Percentiles rank a stretch among this genome's conserved stretches.
Conservation (phyloP, 2,888 invertebrate species). For the Leptopterna dolabrata region DNA sequence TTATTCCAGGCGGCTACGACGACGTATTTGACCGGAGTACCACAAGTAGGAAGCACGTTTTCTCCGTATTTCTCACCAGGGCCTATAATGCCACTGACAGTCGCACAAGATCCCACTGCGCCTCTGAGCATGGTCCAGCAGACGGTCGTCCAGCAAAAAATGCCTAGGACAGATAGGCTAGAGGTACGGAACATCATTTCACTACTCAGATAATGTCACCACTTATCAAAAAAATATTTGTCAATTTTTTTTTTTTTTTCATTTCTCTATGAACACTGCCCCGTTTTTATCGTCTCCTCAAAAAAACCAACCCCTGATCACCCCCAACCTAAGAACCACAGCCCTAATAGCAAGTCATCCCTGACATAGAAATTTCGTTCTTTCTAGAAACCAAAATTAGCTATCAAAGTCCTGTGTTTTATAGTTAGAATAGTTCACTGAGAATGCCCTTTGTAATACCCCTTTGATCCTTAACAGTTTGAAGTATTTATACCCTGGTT, state of each 20-base stretch:
- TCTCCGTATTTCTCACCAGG: constrained; percentile 84
- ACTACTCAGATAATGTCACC: background rate
- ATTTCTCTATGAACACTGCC: background rate
- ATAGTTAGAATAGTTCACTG: background rate
- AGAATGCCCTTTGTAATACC: background rate
- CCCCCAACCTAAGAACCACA: background rate
- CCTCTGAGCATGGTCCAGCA: constrained; percentile 84
- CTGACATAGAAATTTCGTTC: background rate
- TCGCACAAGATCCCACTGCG: constrained; percentile 89
- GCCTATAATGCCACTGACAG: constrained; percentile 88
- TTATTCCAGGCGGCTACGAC: constrained; percentile 73
- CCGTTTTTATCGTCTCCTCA: background rate
- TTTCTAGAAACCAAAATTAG: background rate
- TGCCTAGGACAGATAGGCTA: constrained; percentile 94
- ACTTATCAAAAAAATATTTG: background rate
- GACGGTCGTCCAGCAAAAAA: constrained; percentile 92
- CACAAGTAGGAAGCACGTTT: constrained; percentile 87
- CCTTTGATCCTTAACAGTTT: background rate
- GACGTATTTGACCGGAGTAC: constrained; percentile 92
- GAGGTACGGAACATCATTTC: constrained; percentile 76
- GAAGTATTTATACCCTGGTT: constrained; percentile 4
- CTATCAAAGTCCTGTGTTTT: background rate
- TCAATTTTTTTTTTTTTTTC: background rate
- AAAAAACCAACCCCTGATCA: background rate
- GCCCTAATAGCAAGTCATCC: background rate